Evolutionary conservation across 2,797 vertebrate species (phyloP).

Genomic region (Leontocebus nigricollis): DNA sequence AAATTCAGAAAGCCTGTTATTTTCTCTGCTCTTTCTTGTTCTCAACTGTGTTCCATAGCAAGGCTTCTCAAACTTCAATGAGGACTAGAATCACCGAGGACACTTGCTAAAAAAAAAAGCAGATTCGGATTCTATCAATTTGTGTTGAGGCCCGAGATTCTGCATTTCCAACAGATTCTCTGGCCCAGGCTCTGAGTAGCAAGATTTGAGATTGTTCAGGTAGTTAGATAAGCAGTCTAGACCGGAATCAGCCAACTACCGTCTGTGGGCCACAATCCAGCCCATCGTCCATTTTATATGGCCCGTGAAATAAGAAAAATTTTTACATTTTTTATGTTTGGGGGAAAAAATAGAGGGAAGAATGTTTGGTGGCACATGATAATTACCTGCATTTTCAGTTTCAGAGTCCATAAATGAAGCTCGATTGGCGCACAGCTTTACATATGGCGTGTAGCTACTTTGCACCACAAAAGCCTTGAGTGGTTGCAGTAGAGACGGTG

Average conservation of each 20-base stretch:
- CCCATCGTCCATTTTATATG: neutral
- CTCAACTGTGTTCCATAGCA: neutral
- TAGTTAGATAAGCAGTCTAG: neutral
- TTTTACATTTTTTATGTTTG: neutral
- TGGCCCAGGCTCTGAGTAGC: neutral
- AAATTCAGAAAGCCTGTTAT: neutral
- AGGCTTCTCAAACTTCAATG: neutral
- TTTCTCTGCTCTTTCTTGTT: neutral
- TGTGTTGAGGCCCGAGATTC: neutral
- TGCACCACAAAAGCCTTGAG: neutral
- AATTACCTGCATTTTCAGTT: neutral
- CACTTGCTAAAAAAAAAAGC: neutral
- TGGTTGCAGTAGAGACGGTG: neutral
- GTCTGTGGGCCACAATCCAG: neutral
- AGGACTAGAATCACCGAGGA: neutral
- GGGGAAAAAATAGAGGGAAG: neutral
- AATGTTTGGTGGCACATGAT: neutral
- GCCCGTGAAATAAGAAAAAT: neutral
- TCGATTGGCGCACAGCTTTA: no score
- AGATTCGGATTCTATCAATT: neutral
- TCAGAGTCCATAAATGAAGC: neutral
- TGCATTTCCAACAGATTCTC: neutral
- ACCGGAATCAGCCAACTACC: neutral
- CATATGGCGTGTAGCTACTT: accelerated
- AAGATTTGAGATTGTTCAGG: neutral